Evolutionary conservation across 2,797 vertebrate species (phyloP).

Genomic region (Mus spretus): DNA sequence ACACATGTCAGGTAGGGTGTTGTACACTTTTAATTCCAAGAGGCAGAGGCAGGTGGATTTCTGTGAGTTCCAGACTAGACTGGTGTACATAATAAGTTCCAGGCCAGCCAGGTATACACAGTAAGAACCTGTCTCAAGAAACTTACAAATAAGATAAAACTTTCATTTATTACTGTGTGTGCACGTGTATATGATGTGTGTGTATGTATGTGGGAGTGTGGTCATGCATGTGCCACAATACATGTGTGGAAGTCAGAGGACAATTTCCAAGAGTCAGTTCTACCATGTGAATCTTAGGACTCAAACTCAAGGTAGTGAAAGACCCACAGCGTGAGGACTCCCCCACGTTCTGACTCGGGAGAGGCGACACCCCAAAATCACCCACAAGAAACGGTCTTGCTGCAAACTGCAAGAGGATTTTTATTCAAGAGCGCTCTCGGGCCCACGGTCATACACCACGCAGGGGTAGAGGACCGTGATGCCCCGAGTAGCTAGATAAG

Average conservation of each 20-base stretch:
- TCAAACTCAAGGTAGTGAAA: no score
- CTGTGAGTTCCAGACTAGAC: neutral
- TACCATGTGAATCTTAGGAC: no score
- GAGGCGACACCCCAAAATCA: no score
- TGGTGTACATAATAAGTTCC: neutral
- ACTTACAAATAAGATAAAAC: neutral
- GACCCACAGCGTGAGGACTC: no score
- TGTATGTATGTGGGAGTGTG: neutral
- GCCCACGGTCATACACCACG: no score
- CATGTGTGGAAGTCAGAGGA: neutral
- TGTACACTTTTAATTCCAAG: neutral
- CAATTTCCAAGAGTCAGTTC: neutral
- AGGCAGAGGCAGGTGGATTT: neutral
- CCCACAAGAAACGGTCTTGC: no score
- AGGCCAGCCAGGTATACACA: neutral
- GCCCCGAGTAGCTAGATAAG: no score
- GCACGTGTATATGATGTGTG: neutral
- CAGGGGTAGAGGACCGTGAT: no score
- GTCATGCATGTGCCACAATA: neutral
- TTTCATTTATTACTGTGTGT: neutral
- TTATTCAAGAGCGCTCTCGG: no score
- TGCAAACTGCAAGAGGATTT: no score
- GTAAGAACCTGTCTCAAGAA: neutral
- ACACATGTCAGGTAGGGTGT: neutral
- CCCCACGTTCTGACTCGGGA: no score